phyloP scores from a whole-genome alignment of 2,888 invertebrate genomes.

The Nebria salina region DNA sequence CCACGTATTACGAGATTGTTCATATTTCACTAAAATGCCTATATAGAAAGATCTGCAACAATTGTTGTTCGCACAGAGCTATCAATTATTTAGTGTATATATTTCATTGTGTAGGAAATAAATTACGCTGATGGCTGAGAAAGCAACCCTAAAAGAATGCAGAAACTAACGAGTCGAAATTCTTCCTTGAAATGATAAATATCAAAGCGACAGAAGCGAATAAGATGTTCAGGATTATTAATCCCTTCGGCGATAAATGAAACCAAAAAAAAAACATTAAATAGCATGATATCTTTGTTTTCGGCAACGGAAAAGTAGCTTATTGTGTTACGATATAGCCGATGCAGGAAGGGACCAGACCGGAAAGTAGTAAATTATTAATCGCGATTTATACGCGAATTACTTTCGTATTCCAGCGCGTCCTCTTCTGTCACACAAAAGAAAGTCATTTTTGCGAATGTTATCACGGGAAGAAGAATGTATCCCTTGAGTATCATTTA shows the following conservation, averaged over 20 bases:
- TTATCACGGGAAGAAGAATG: slow-evolving; percentile 43
- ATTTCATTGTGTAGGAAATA: not conserved
- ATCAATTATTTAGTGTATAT: not conserved
- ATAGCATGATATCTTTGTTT: not conserved
- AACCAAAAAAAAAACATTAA: not conserved
- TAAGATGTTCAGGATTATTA: not conserved
- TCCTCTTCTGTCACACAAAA: slow-evolving; percentile 32
- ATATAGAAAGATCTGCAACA: too few relatives aligned
- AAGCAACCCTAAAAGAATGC: not conserved
- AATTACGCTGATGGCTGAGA: not conserved
- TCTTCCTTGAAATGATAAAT: not conserved
- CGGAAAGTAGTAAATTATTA: not conserved
- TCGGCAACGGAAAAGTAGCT: not conserved
- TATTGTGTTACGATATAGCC: not conserved
- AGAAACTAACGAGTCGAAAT: not conserved
- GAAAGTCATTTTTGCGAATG: slow-evolving; percentile 44
- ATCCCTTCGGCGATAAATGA: not conserved
- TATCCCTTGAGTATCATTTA: slow-evolving; percentile 42
- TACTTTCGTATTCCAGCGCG: slow-evolving; percentile 24
- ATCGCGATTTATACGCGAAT: slow-evolving; percentile 28
- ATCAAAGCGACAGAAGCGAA: not conserved
- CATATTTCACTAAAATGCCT: too few relatives aligned
- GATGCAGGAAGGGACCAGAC: not conserved
- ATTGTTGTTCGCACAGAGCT: too few relatives aligned
- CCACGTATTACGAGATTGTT: too few relatives aligned